Evolutionary conservation across 2,797 vertebrate genomes (phyloP).

Genomic region (Hydrophis major): DNA sequence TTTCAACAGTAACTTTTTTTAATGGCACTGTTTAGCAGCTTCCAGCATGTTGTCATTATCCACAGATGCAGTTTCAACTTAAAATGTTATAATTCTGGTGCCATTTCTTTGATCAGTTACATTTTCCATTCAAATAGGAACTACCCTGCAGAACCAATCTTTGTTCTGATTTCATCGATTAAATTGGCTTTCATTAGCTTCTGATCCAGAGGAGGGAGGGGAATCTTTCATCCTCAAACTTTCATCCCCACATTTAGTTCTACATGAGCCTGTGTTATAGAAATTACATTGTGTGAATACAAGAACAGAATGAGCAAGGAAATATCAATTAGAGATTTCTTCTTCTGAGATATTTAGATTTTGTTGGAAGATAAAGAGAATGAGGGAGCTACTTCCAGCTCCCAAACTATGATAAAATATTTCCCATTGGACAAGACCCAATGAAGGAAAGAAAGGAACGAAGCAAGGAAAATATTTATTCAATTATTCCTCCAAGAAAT

Average conservation of each 20-base stretch:
- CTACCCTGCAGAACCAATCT: not conserved
- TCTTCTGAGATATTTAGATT: not conserved
- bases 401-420: not conserved
- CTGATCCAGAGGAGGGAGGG: not conserved
- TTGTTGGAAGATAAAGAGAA: not conserved
- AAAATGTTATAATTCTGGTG: not conserved
- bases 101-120: not conserved
- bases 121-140: not conserved
- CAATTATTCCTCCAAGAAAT: not conserved
- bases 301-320: not conserved
- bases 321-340: not conserved
- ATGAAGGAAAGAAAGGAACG: no score
- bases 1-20: not conserved
- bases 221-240: not conserved
- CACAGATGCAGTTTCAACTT: not conserved
- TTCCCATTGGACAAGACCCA: not conserved
- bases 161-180: not conserved
- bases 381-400: not conserved
- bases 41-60: not conserved
- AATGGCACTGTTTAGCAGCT: not conserved
- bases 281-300: not conserved
- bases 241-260: not conserved
- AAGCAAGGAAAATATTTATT: not conserved
- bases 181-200: not conserved
- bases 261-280: not conserved